Conservation (phyloP, 2,113 vertebrate species). For the Sciurus niger region DNA sequence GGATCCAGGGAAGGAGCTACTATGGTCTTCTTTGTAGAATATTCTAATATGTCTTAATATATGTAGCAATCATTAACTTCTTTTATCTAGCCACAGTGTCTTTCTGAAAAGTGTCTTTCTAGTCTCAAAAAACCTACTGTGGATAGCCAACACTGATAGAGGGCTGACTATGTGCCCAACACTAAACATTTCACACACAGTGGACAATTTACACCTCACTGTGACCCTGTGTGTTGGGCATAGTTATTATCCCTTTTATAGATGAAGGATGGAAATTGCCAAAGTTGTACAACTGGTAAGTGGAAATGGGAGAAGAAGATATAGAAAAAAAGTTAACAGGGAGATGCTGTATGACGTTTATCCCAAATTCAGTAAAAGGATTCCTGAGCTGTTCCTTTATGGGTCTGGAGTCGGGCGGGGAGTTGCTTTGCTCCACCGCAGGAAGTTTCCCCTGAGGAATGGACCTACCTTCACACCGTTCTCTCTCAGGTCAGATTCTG, state of each 20-base stretch:
- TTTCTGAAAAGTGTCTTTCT: background rate
- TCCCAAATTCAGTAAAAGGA: fast-evolving
- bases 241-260: background rate
- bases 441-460: background rate
- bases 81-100: background rate
- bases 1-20: background rate
- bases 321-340: background rate
- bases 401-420: fast-evolving
- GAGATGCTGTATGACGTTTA: background rate
- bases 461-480: background rate
- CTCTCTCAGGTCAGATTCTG: background rate
- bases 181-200: background rate
- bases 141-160: background rate
- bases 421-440: background rate
- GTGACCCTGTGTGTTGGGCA: background rate
- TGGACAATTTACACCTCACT: background rate
- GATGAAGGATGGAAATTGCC: background rate
- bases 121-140: background rate
- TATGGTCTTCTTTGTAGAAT: conserved; percentile 13
- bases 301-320: background rate
- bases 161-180: background rate
- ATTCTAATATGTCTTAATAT: background rate
- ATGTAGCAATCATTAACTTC: background rate
- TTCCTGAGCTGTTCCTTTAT: background rate
- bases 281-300: background rate